phyloP scores from a whole-genome alignment of 1,140 invertebrate genomes.

The Panagrolaimus sp. region DNA sequence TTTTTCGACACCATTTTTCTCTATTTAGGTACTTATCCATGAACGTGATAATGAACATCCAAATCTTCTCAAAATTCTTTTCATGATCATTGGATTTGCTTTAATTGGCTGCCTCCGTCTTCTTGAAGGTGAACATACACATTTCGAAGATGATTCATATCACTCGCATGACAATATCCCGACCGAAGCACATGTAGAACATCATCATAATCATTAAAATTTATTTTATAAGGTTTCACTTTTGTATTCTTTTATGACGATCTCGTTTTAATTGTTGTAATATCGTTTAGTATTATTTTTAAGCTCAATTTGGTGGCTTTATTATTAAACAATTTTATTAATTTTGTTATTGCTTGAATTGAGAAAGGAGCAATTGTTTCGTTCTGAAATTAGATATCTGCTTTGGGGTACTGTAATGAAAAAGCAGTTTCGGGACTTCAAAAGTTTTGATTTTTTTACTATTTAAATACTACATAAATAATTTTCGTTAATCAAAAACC shows the following conservation, averaged over 20 bases:
- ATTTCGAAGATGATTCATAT: conserved; percentile 27
- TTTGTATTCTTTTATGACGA: not conserved
- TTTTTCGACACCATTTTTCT: not conserved
- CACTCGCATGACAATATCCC: conserved; percentile 26
- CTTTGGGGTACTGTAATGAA: too few species aligned
- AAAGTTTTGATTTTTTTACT: too few species aligned
- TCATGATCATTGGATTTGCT: conserved; percentile 50
- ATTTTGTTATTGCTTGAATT: too few species aligned
- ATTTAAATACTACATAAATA: too few species aligned
- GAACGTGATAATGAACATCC: conserved; percentile 57
- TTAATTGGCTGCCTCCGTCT: conserved; percentile 41
- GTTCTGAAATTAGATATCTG: too few species aligned
- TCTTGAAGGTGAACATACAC: conserved; percentile 26
- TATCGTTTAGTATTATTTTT: not conserved
- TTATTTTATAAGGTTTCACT: too few species aligned
- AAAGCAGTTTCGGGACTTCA: too few species aligned
- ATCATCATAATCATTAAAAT: conserved; percentile 10
- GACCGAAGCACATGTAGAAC: not conserved
- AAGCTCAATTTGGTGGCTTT: not conserved
- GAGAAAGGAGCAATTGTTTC: too few species aligned
- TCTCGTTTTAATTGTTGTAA: not conserved
- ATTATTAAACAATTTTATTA: too few species aligned
- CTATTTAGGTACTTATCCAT: conserved; percentile 53
- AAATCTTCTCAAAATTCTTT: conserved; percentile 49
- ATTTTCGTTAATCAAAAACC: too few species aligned